These are phyloP conservation scores for Petrolisthes manimaculis DNA, from an alignment of 2,888 invertebrate genomes.

Conservation along the genomic window DNA sequence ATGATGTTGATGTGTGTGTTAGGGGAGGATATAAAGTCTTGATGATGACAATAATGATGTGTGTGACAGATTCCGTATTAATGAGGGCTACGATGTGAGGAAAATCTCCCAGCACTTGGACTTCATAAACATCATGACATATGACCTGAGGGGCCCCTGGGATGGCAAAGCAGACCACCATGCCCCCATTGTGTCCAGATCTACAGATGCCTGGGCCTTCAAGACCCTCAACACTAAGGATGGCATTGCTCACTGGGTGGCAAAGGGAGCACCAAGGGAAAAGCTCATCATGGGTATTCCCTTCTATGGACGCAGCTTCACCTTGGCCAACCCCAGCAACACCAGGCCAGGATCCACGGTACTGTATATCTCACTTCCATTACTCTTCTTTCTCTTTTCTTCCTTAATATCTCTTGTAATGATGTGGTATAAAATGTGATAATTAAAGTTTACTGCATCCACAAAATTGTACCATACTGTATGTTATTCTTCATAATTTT, in stretches of 20 bases:
- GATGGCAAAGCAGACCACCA: constrained; percentile 72
- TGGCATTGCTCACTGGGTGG: constrained; percentile 85
- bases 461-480: too few species aligned
- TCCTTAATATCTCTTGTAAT: too few species aligned
- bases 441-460: too few species aligned
- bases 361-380: not conserved
- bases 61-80: constrained; percentile 70
- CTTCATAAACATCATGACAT: constrained; percentile 79
- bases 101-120: constrained; percentile 76
- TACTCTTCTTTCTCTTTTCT: not conserved
- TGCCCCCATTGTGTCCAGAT: constrained; percentile 72
- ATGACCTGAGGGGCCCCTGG: constrained; percentile 74
- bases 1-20: too few species aligned
- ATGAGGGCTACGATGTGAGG: constrained; percentile 78
- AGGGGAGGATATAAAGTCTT: too few species aligned
- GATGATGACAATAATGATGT: too few species aligned
- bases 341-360: constrained; percentile 75
- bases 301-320: constrained; percentile 89
- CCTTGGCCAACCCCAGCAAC: constrained; percentile 75
- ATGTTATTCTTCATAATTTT: too few species aligned
- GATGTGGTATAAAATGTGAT: too few species aligned
- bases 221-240: constrained; percentile 74
- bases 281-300: constrained; percentile 90
- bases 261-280: constrained; percentile 82
- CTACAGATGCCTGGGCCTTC: constrained; percentile 69